Conservation (phyloP, 2,113 vertebrate genomes). For the Pachyramphus minor region DNA sequence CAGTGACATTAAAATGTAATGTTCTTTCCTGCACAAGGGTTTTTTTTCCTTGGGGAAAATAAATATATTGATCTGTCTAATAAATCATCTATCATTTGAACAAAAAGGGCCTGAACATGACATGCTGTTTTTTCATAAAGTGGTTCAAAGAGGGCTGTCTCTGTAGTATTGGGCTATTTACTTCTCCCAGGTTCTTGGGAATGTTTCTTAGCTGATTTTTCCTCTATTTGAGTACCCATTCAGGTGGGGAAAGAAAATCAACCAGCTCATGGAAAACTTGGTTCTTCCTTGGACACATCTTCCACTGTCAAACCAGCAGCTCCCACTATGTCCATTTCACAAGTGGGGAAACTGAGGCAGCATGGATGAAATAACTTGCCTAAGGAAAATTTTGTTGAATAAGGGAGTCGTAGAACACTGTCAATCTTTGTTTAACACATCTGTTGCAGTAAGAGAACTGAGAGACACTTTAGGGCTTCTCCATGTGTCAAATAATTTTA, state of each 20-base stretch:
- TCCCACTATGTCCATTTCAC: neutral
- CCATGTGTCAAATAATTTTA: neutral
- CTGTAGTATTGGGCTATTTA: neutral
- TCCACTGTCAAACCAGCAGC: neutral
- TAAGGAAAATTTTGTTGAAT: neutral
- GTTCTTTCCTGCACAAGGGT: neutral
- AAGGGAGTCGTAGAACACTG: rapidly evolving
- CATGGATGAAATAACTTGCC: neutral
- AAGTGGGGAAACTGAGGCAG: neutral
- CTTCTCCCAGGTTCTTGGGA: neutral
- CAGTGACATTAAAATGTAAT: neutral
- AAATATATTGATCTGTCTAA: neutral
- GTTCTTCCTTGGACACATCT: neutral
- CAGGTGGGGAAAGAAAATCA: neutral
- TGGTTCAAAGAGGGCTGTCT: neutral
- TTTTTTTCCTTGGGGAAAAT: neutral
- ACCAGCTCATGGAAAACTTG: rapidly evolving
- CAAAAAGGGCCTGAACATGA: neutral
- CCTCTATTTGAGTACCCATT: neutral
- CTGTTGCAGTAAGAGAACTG: neutral
- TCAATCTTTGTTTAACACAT: neutral
- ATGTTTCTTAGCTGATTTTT: neutral
- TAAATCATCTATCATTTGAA: neutral
- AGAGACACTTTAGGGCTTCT: neutral
- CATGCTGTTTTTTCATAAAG: neutral